A percentile compares a stretch with the other conserved stretches of the same genome.
Conservation (phyloP, 2,888 invertebrate genomes). For the Cinara cedri region DNA sequence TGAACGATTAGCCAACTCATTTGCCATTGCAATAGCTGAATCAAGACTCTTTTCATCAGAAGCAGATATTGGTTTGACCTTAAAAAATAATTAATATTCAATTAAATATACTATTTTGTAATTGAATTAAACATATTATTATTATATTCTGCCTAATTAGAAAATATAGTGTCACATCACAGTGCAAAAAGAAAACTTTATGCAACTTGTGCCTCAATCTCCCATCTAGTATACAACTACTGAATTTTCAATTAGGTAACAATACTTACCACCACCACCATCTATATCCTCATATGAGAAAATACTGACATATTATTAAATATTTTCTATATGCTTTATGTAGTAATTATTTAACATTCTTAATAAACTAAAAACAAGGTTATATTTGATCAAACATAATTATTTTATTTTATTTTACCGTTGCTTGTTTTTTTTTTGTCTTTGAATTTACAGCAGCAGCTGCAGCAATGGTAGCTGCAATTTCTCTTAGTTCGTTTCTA, state of each 20-base stretch:
- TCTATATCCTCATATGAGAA: too few relatives aligned
- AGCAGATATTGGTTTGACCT: constrained; percentile 90
- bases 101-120: background rate
- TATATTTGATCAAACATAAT: background rate
- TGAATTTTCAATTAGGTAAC: too few relatives aligned
- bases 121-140: background rate
- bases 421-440: constrained; percentile 68
- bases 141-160: background rate
- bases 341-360: too few relatives aligned
- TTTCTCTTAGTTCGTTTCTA: constrained; percentile 74
- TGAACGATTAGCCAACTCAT: constrained; percentile 81
- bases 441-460: constrained; percentile 59
- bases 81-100: background rate
- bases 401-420: constrained; percentile 63
- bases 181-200: too few relatives aligned
- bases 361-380: too few relatives aligned
- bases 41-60: constrained; percentile 90
- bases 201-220: too few relatives aligned
- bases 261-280: too few relatives aligned
- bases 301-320: too few relatives aligned
- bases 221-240: too few relatives aligned
- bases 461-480: constrained; percentile 64
- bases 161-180: too few relatives aligned
- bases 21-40: constrained; percentile 90
- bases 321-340: too few relatives aligned